These are phyloP conservation scores for Diloba caeruleocephala DNA, from an alignment of 2,888 invertebrate species.

Conservation along the genomic window DNA sequence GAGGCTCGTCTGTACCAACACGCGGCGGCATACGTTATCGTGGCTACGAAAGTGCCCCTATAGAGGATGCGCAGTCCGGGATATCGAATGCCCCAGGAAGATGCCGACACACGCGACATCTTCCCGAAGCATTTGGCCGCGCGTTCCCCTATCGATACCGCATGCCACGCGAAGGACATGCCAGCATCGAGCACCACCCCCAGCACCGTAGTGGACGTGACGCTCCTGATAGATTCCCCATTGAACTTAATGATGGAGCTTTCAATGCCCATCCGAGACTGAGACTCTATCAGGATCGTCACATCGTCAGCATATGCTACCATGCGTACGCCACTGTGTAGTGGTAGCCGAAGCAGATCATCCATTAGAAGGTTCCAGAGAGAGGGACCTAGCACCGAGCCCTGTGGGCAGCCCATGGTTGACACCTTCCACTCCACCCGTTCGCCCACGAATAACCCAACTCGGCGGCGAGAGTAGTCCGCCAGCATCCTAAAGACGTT, in stretches of 20 bases:
- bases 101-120: constrained; percentile 46
- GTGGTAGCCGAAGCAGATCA: constrained; percentile 47
- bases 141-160: constrained; percentile 25
- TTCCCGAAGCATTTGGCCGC: constrained; percentile 49
- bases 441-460: constrained; percentile 29
- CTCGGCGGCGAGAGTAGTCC: constrained; percentile 12
- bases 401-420: constrained; percentile 55
- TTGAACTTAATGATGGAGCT: constrained; percentile 4
- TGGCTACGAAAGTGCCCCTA: constrained; percentile 10
- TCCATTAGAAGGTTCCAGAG: constrained; percentile 53
- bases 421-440: constrained; percentile 54
- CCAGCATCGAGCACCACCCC: constrained; percentile 43
- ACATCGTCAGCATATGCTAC: too few species aligned
- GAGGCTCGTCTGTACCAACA: neutral
- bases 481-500: too few species aligned
- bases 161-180: constrained; percentile 29
- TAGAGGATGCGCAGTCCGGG: constrained; percentile 6
- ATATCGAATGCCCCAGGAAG: constrained; percentile 44
- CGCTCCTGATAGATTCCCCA: constrained; percentile 8
- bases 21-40: constrained; percentile 18
- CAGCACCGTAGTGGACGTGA: constrained; percentile 10
- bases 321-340: constrained; percentile 33
- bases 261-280: too few species aligned
- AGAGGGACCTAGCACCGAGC: constrained; percentile 40
- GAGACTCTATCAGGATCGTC: too few species aligned